phyloP scores from a whole-genome alignment of 2,113 vertebrate species.

The Tragelaphus buxtoni region DNA sequence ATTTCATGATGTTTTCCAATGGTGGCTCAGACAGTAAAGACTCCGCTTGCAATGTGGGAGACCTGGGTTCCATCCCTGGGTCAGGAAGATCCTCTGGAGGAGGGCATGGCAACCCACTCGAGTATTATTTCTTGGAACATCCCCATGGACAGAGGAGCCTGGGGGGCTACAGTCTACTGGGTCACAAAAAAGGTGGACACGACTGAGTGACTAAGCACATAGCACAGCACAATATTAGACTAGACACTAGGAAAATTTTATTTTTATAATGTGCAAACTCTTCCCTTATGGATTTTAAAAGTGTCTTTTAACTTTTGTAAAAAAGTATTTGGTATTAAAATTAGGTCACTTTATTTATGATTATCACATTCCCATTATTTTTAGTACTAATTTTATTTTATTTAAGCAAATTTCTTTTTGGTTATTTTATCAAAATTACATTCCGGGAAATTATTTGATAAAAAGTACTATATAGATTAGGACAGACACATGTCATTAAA shows the following conservation, averaged over 20 bases:
- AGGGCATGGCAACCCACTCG: not conserved
- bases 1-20: not conserved
- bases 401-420: conserved; percentile 43
- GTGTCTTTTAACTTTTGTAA: not conserved
- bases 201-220: accelerated
- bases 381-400: conserved; percentile 37
- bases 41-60: not conserved
- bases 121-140: not conserved
- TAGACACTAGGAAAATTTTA: not conserved
- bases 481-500: conserved; percentile 31
- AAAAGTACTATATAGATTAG: conserved; percentile 56
- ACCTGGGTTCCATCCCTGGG: not conserved
- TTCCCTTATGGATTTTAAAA: not conserved
- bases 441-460: conserved; percentile 26
- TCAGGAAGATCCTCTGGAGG: not conserved
- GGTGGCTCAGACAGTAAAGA: not conserved
- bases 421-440: conserved; percentile 34
- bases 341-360: conserved; percentile 24
- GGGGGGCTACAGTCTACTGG: not conserved
- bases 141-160: not conserved
- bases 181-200: not conserved
- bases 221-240: not conserved
- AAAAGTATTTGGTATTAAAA: conserved; percentile 12
- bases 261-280: not conserved
- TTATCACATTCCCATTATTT: conserved; percentile 29